Base-by-base conservation (phyloP, 2,888 invertebrate species). In the Amiota minor region DNA sequence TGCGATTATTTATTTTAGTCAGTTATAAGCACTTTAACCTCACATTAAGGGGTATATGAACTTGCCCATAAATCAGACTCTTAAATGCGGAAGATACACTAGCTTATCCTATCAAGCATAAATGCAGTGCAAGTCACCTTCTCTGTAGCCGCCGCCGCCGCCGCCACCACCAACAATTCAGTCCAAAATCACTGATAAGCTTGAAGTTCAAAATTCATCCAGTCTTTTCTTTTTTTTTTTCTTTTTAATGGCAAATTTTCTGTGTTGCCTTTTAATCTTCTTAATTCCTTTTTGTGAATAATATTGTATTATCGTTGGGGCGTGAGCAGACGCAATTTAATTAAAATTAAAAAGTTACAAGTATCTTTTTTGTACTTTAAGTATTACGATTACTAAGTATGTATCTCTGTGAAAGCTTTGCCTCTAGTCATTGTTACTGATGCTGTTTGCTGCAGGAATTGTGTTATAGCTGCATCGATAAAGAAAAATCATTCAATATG, bases 11-110 rank as follows among this genome's bases (percentile, higher is more conserved):
- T 62, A 62, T 62, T 23, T 62, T 62, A n/a, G 23, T 50, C 35
- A 9, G 35, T 35, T 62, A 35, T 35, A 62, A 35, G 35, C 62
- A 62, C 62, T 62, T 62, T 62, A 62, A 62, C 62, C 62, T 62
- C 59, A 35, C 62, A 62, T 35, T 35, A 62, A 50, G 12, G 53
- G 62, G 62, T n/a, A 35, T 35, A 62, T 62, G 62, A 62, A 62
- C 62, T 62, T 35, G 62, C 62, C 35, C 62, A 35, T 62, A 62
- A 62, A 62, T 62, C 62, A 62, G 35, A 3, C 62, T 23, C 23
- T 62, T 62, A 35, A 62, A 62, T 35, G 62, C 62, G 62, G 35
- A 62, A 62, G 62, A 62, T 62, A 20, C 6, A 50, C 12, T n/a
- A 2, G 53, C 14, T 4, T n/a, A n/a, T 50, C n/a, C 9, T n/a